Base-by-base conservation (phyloP, 1,140 invertebrate species). In the Drosophila watanabei region DNA sequence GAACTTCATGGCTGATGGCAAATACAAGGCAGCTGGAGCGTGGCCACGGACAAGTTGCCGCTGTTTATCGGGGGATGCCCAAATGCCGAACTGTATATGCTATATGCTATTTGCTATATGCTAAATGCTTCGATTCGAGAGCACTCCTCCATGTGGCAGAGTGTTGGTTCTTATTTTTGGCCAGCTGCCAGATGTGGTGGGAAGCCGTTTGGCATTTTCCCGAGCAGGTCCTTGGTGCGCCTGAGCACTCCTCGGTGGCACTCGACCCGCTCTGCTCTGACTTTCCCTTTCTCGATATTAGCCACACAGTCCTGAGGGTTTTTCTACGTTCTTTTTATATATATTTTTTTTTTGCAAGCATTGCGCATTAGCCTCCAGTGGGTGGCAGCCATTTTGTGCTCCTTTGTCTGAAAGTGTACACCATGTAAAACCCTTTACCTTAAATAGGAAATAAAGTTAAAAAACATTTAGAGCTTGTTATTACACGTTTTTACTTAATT, bases 61-160 rank as follows among this genome's bases (percentile, higher is more conserved):
- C 54, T 61, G 79, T 81, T 73, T 86, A 84, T 85, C 78, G 82
- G 45, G 52, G 43, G 63, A 70, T 72, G 68, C 68, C 59, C 59
- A 73, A 73, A 73, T 73, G 70, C 52, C 52, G 37, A 56, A 56
- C 32, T 37, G 18, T 56, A 37, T 56, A 56, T 24, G 35, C 54
- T 56, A 37, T 37, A 37, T 37, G 54, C 54, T 56, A 37, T 37
- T 24, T 37, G 54, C 54, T 39, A 28, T 35, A 56, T 37, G 33
- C 18, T 51, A 51, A 52, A 52, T 33, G 51, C 60, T 32, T 69
- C 68, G 48, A 69, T 71, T 49, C 45, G 56, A 73, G 69, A 73
- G 70, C 57, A 35, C 56, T 37, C 28, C 65, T 48, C 28, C 66
- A 43, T 71, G 51, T 61, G 35, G 57, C 69, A n/a, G 45, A 75